Conservation (phyloP, 2,797 vertebrate genomes). For the Eulemur rubriventer region DNA sequence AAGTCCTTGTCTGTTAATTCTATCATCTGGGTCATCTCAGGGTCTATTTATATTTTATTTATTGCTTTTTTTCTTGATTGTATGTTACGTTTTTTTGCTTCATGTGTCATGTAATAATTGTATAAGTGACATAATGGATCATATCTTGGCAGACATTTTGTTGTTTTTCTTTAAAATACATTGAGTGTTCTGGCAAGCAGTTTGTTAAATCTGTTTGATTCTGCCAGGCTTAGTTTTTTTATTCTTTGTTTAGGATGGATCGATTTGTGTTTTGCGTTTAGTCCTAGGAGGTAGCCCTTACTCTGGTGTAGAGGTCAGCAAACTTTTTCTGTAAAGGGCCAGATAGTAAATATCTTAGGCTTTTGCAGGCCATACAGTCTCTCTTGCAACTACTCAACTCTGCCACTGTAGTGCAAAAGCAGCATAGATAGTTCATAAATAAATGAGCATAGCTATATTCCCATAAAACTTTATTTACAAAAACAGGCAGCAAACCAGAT, state of each 20-base stretch:
- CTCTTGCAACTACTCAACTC: background rate
- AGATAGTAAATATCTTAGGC: background rate
- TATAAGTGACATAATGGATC: background rate
- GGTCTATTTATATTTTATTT: conserved; percentile 1
- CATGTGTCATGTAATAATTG: background rate
- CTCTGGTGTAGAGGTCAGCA: background rate
- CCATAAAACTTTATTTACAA: conserved; percentile 20
- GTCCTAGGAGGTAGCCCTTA: background rate
- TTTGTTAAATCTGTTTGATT: background rate
- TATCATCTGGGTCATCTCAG: background rate
- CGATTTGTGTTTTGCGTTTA: background rate
- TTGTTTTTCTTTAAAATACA: conserved; percentile 36
- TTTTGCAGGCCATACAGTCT: background rate
- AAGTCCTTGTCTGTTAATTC: conserved; percentile 29
- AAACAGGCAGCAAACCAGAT: background rate
- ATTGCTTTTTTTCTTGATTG: background rate
- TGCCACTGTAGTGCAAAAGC: background rate
- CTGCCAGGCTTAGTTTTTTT: background rate
- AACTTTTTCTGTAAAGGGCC: background rate
- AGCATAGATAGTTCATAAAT: background rate
- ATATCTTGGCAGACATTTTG: background rate
- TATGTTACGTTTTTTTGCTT: conserved; percentile 10
- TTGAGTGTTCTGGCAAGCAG: background rate
- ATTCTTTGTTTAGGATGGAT: background rate
- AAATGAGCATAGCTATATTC: background rate